A percentile compares a stretch with the other conserved stretches of the same genome.
These are phyloP conservation scores for Staurois parvus DNA, from an alignment of 2,797 vertebrate genomes.

Conservation along the genomic window DNA sequence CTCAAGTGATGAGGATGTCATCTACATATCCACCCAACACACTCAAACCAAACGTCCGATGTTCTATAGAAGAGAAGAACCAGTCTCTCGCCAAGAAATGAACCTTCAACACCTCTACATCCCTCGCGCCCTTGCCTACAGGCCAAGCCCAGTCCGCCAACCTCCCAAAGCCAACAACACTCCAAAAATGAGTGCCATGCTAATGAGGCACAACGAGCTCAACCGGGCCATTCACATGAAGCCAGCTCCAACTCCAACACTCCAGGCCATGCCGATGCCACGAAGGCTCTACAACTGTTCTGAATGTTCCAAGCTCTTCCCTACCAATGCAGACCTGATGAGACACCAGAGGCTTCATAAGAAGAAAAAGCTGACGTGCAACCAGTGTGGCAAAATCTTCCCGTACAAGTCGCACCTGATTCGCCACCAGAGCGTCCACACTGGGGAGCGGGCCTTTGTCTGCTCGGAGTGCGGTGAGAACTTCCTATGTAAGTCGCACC, in stretches of 20 bases:
- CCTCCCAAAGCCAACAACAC: background rate
- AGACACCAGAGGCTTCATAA: constrained; percentile 16
- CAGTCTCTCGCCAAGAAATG: background rate
- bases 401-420: constrained; percentile 36
- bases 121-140: constrained; percentile 10
- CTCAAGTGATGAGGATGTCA: constrained; percentile 35
- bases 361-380: constrained; percentile 25
- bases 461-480: constrained; percentile 35
- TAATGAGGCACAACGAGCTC: constrained; percentile 17
- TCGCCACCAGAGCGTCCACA: constrained; percentile 41
- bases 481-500: constrained; percentile 46
- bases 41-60: background rate
- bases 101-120: constrained; percentile 27
- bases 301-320: constrained; percentile 35
- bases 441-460: constrained; percentile 32
- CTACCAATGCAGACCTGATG: constrained; percentile 21
- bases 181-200: constrained; percentile 27
- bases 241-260: background rate
- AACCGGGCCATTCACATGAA: constrained; percentile 9
- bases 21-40: constrained; percentile 25
- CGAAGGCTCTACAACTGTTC: constrained; percentile 26
- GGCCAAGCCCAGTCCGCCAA: background rate
- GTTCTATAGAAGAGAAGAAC: constrained; percentile 10
- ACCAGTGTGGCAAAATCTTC: constrained; percentile 41
- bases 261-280: background rate